Conservation (phyloP, 2,797 vertebrate species). For the Benthosema pterotum region DNA sequence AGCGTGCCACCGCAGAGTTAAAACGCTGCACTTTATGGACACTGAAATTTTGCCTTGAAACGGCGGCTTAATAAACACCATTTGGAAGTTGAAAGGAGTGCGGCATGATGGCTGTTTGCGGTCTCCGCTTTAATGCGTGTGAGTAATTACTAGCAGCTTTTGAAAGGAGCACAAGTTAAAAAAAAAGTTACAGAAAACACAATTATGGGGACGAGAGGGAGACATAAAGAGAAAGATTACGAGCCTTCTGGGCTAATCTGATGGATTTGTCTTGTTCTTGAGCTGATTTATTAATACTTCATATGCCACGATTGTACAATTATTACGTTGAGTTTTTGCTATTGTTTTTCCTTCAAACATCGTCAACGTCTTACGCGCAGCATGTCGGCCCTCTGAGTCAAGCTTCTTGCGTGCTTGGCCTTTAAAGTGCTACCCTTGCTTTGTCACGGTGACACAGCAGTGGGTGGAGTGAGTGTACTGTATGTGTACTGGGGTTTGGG, state of each 20-base stretch:
- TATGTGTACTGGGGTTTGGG: conserved; percentile 17
- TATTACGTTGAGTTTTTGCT: neutral
- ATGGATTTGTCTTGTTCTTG: conserved; percentile 8
- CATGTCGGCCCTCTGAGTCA: conserved; percentile 9
- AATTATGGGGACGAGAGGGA: conserved; percentile 20
- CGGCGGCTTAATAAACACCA: conserved; percentile 68
- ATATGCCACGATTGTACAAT: neutral
- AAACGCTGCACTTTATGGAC: conserved; percentile 56
- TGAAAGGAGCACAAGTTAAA: conserved; percentile 51
- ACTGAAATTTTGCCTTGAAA: conserved; percentile 48
- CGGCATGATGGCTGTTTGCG: conserved; percentile 58
- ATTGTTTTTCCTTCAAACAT: neutral
- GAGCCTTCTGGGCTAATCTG: neutral
- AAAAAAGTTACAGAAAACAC: conserved; percentile 54
- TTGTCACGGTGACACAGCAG: conserved; percentile 34
- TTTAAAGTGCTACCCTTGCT: conserved; percentile 15
- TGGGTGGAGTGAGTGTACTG: conserved; percentile 42
- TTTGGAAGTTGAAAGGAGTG: conserved; percentile 58
- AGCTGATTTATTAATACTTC: neutral
- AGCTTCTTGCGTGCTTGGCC: conserved; percentile 12
- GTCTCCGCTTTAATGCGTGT: conserved; percentile 58
- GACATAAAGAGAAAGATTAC: conserved; percentile 21
- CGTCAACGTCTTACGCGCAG: conserved; percentile 11
- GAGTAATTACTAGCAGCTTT: conserved; percentile 67
- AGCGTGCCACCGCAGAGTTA: conserved; percentile 29